A percentile compares a stretch with the other conserved stretches of the same genome.
These are phyloP conservation scores for Lepisosteus oculatus DNA, from an alignment of 2,113 vertebrate genomes.

Conservation along the genomic window DNA sequence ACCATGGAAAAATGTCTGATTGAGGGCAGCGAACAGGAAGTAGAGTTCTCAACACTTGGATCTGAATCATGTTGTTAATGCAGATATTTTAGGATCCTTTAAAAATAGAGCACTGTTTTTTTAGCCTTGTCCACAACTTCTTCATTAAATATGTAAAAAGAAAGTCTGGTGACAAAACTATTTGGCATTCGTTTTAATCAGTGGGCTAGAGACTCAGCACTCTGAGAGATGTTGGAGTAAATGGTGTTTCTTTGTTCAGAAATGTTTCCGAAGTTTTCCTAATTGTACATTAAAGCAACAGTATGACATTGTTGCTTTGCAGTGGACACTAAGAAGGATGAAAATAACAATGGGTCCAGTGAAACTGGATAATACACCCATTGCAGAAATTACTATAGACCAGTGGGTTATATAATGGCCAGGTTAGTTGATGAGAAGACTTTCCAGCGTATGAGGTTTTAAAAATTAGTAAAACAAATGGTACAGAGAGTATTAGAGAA, in stretches of 20 bases:
- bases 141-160: constrained; percentile 30
- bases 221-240: constrained; percentile 18
- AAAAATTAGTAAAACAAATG: no score
- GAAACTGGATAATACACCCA: constrained; percentile 20
- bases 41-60: constrained; percentile 40
- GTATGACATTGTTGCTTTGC: constrained; percentile 16
- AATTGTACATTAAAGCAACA: constrained; percentile 22
- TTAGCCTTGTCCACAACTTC: constrained; percentile 41
- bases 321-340: constrained; percentile 13
- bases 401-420: constrained; percentile 9
- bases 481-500: no score
- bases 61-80: constrained; percentile 55
- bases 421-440: no score
- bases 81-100: constrained; percentile 57
- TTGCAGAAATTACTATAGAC: constrained; percentile 17
- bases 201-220: neutral
- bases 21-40: constrained; percentile 12
- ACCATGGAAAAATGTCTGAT: constrained; percentile 18
- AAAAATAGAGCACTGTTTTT: constrained; percentile 53
- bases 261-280: constrained; percentile 30
- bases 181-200: constrained; percentile 44
- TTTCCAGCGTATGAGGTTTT: no score
- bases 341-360: constrained; percentile 12
- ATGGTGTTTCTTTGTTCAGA: constrained; percentile 31
- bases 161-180: constrained; percentile 41